Conservation (phyloP, 2,113 vertebrate species). For the Galbula dea region DNA sequence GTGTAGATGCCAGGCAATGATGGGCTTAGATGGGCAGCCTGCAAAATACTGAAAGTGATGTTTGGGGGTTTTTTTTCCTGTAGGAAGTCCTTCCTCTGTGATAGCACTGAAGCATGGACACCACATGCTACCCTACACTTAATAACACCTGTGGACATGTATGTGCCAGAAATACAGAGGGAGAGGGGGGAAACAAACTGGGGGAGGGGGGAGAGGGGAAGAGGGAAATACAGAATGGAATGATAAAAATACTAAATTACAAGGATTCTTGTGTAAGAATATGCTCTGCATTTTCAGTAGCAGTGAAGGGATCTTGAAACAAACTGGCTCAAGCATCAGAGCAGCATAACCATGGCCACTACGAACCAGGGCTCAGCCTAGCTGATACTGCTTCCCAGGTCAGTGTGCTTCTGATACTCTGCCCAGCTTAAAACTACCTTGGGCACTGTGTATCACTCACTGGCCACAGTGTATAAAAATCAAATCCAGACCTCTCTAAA, state of each 20-base stretch:
- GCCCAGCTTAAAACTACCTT: not conserved
- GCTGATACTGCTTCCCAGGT: not conserved
- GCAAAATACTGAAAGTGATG: slow-evolving; percentile 79
- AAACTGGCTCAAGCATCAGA: not conserved
- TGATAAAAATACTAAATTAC: rapidly evolving
- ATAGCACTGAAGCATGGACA: slow-evolving; percentile 58
- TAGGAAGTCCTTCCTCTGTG: slow-evolving; percentile 62
- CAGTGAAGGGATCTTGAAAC: not conserved
- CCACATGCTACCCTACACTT: slow-evolving; percentile 61
- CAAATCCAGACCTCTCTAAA: slow-evolving; percentile 30
- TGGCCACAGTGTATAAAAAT: not conserved
- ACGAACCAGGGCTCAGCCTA: rapidly evolving
- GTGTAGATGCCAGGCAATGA: slow-evolving; percentile 83
- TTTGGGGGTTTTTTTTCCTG: slow-evolving; percentile 67
- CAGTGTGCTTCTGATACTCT: not conserved
- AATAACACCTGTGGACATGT: slow-evolving; percentile 52
- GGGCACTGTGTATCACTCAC: not conserved
- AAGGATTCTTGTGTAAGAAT: not conserved
- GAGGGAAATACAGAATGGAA: not conserved
- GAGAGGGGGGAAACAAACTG: not conserved
- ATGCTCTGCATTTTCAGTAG: not conserved
- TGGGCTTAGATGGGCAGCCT: slow-evolving; percentile 83
- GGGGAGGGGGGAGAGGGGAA: rapidly evolving
- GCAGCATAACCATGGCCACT: not conserved
- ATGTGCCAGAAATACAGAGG: not conserved